Base-by-base conservation (phyloP, 1,140 invertebrate genomes). In the Zaprionus tsacasi region DNA sequence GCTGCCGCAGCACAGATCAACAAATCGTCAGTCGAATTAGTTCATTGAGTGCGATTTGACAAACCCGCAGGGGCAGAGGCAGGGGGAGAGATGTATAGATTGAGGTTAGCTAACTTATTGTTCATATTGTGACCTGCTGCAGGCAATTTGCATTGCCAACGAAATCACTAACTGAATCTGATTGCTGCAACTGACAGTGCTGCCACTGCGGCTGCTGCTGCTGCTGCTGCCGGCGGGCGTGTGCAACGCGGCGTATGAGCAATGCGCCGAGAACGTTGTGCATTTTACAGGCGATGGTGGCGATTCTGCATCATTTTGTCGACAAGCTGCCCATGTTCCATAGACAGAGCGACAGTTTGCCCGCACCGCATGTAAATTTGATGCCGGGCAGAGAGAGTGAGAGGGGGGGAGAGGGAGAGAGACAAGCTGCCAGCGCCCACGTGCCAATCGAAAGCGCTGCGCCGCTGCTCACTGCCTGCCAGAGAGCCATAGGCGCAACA, bases 301-400 rank as follows among this genome's bases (percentile, higher is more conserved):
- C 59, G 73, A 64, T 70, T 78, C 54, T 79, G 70, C 82, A 81
- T 59, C 68, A 78, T 70, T 81, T 67, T 52, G 57, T 61, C 43
- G 52, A 50, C 59, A 58, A 40, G 11, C 55, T 54, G 52, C 40
- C 43, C 54, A 21, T 52, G 61, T 38, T 12, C 40, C 11, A 50
- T 3, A 5, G 27, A 30, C 45, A 50, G 45, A 12, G n/a, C 10
- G 13, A 17, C 45, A 21, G 15, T 15, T 10, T 35, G 63, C 33
- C 10, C 38, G 36, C 54, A 25, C 55, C 57, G 40, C 77, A 78
- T 80, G 78, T 70, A 78, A 78, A 89, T 83, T 80, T 72, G 67
- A 83, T 72, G 73, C 70, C 59, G 50, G n/a, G 17, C 45, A 50
- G 17, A 50, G 40, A 21, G 21, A 21, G 21, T 21, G 21, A 2